Conservation (phyloP, 2,797 vertebrate genomes). For the Cirrhinus mrigala region DNA sequence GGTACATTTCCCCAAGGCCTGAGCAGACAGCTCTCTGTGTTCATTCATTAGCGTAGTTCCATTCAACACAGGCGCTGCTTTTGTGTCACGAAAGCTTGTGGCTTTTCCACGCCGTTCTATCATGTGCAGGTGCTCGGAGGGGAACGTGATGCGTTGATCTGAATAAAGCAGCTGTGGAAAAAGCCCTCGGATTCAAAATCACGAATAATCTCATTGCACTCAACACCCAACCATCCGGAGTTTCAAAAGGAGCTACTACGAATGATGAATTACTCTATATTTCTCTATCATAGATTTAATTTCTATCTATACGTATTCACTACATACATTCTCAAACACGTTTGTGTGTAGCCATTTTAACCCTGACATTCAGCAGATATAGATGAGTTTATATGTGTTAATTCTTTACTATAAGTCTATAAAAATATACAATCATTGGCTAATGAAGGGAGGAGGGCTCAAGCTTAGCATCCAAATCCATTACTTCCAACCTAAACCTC, state of each 20-base stretch:
- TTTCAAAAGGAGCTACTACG: slow-evolving; percentile 42
- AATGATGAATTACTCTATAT: slow-evolving; percentile 43
- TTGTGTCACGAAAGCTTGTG: slow-evolving; percentile 20
- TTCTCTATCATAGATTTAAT: slow-evolving; percentile 43
- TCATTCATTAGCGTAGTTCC: not conserved
- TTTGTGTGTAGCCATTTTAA: slow-evolving; percentile 61
- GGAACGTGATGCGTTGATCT: slow-evolving; percentile 15
- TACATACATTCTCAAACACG: slow-evolving; percentile 71
- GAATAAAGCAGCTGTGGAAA: slow-evolving; percentile 36
- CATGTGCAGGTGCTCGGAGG: slow-evolving; percentile 12
- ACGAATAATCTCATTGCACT: slow-evolving; percentile 38
- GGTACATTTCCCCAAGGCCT: slow-evolving; percentile 46
- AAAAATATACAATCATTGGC: slow-evolving; percentile 82
- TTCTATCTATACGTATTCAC: slow-evolving; percentile 52
- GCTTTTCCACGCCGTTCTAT: slow-evolving; percentile 31
- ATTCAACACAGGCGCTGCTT: slow-evolving; percentile 31
- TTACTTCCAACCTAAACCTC: slow-evolving; percentile 59
- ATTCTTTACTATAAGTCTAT: slow-evolving; percentile 71
- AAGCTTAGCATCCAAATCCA: slow-evolving; percentile 21
- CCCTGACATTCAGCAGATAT: slow-evolving; percentile 71
- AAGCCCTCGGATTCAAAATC: slow-evolving; percentile 38
- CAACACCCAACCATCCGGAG: slow-evolving; percentile 15
- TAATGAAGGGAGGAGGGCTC: slow-evolving; percentile 74
- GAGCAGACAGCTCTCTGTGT: slow-evolving; percentile 32
- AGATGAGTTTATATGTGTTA: slow-evolving; percentile 70